Base-by-base conservation (phyloP, 2,113 vertebrate genomes). In the Malurus cyaneus region DNA sequence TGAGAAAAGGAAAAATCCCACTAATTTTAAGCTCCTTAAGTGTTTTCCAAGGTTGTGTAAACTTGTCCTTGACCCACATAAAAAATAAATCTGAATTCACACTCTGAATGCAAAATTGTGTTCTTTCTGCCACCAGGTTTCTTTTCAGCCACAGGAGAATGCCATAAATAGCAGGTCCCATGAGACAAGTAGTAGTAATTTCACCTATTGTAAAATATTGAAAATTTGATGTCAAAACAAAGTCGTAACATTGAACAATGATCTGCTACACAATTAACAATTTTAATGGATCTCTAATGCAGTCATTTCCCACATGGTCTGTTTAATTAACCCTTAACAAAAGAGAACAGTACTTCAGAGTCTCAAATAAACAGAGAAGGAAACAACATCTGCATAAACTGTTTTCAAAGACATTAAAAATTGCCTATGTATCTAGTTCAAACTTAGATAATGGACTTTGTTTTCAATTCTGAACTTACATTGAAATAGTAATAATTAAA, bases 271-370 rank as follows among this genome's bases (percentile, higher is more conserved):
- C 53, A 94, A 91, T 93, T 96, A 89, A 49, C 6, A 53, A 31
- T 61, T 86, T 91, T 91, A 95, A 91, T 79, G 29, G 62, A 79
- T 76, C 46, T 92, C 57, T 92, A 81, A 80, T 94, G 84, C 36
- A 72, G 62, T 82, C 20, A 89, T 94, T 89, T 94, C 73, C 86
- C 89, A 57, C 50, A 32, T 76, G 89, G 10, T 44, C n/a, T 82
- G 9, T 61, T 95, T 66, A 93, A 93, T 95, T 96, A 95, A 89
- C 92, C 85, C 92, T 85, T 89, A 93, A 64, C 25, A 52, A 78
- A 91, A 50, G 46, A 69, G 41, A 85, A 11, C 46, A 81, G 39
- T 17, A 42, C 53, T 88, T 88, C 41, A 72, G 29, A 76, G 61
- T 49, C 66, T 91, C 73, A 84, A 50, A 88, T 78, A 91, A 94